Percentiles rank a stretch among this genome's conserved stretches.
Evolutionary conservation across 2,888 invertebrate species (phyloP).

Genomic region (Orgyia antiqua): DNA sequence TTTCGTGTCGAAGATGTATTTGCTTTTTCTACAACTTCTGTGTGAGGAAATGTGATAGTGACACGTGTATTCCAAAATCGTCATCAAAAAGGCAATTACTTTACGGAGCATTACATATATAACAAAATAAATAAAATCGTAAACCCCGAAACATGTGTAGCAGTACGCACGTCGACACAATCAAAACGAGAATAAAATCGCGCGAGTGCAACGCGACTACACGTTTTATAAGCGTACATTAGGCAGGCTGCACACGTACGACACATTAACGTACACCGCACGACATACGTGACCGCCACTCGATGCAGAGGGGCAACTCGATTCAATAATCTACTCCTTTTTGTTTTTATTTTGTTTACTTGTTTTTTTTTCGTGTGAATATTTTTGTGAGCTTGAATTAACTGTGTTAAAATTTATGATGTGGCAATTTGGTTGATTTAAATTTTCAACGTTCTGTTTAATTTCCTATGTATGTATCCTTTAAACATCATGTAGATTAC

Average conservation of each 20-base stretch:
- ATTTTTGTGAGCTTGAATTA: conserved; percentile 8
- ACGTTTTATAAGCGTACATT: conserved; percentile 50
- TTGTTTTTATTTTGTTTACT: conserved; percentile 32
- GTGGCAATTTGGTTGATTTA: conserved; percentile 9
- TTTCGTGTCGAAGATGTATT: no score
- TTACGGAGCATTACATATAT: no score
- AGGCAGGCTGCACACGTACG: conserved; percentile 57
- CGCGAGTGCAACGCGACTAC: conserved; percentile 38
- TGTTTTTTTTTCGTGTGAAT: conserved; percentile 18
- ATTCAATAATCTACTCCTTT: conserved; percentile 50
- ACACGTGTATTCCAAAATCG: no score
- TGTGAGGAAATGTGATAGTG: no score
- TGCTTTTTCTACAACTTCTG: no score
- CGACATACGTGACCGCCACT: conserved; percentile 52
- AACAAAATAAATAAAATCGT: no score
- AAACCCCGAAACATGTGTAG: conserved; percentile 32
- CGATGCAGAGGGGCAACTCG: conserved; percentile 34
- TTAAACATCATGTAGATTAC: no score
- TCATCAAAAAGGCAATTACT: no score
- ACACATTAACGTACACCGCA: conserved; percentile 66
- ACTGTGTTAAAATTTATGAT: no score
- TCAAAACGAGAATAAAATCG: conserved; percentile 63
- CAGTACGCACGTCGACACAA: conserved; percentile 56
- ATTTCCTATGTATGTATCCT: no score
- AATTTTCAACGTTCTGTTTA: conserved; percentile 1